Conservation (phyloP, 2,113 vertebrate genomes). For the Caranx melampygus region DNA sequence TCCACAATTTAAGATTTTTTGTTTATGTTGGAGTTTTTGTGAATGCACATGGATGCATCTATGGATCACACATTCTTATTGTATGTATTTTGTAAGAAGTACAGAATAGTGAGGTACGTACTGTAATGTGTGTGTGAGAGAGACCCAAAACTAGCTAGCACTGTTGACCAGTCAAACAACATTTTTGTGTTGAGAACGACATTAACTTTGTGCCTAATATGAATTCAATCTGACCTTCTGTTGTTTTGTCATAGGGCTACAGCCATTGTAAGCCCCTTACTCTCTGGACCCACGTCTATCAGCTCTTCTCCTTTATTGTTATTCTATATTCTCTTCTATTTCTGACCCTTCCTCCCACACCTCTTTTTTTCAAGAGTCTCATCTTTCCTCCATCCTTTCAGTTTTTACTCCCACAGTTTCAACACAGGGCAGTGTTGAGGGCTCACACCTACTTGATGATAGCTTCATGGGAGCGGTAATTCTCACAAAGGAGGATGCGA, state of each 20-base stretch:
- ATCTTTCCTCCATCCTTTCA: conserved; percentile 14
- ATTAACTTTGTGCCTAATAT: neutral
- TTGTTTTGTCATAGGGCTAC: neutral
- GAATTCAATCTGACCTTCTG: neutral
- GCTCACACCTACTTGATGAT: conserved; percentile 99
- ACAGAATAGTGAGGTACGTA: too few species aligned
- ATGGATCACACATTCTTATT: too few species aligned
- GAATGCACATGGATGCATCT: too few species aligned
- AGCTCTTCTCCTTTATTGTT: neutral
- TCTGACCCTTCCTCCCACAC: neutral
- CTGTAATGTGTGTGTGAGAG: too few species aligned
- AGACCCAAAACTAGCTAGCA: too few species aligned
- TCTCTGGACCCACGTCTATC: neutral
- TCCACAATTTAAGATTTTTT: too few species aligned
- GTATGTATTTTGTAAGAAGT: too few species aligned
- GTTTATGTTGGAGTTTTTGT: too few species aligned
- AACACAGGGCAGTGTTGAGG: conserved; percentile 64
- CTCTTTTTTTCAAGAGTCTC: neutral
- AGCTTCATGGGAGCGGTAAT: conserved; percentile 99
- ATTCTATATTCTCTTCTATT: neutral
- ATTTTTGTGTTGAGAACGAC: neutral
- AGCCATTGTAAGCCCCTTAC: neutral
- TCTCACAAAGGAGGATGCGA: conserved; percentile 98
- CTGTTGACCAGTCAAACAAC: too few species aligned
- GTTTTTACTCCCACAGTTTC: conserved; percentile 7